phyloP scores from a whole-genome alignment of 2,888 invertebrate species.

The Rhagium mordax region DNA sequence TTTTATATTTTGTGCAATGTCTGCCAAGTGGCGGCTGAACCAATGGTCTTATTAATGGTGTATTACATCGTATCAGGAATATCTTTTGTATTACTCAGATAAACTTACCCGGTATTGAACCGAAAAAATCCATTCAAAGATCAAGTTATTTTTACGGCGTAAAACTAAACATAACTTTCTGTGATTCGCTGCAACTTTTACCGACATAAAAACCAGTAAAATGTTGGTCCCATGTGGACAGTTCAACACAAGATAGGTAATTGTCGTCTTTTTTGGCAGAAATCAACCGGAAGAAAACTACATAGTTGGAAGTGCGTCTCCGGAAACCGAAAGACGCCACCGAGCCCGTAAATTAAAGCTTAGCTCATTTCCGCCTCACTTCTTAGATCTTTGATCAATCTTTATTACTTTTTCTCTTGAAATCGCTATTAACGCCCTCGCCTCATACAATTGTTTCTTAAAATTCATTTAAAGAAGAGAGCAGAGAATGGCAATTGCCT shows the following conservation, averaged over 20 bases:
- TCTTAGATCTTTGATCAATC: conserved; percentile 2
- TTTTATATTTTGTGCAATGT: too few species aligned
- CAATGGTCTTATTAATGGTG: too few species aligned
- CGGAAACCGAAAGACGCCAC: conserved; percentile 2
- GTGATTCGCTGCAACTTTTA: not conserved
- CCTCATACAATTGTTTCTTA: not conserved
- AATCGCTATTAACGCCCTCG: not conserved
- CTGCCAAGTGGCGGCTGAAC: too few species aligned
- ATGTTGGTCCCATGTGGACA: not conserved
- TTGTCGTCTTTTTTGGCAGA: not conserved
- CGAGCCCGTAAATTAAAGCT: conserved; percentile 17
- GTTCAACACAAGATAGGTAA: not conserved
- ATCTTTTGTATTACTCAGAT: too few species aligned
- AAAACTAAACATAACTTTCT: too few species aligned
- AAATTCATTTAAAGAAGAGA: not conserved
- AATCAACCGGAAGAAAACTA: conserved; percentile 15
- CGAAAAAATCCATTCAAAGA: too few species aligned
- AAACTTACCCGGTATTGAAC: too few species aligned
- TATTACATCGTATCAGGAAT: too few species aligned
- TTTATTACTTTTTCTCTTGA: not conserved
- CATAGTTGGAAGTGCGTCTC: conserved; percentile 10
- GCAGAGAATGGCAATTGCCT: not conserved
- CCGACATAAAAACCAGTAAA: not conserved
- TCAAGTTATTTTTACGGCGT: too few species aligned
- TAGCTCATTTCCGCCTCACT: conserved; percentile 18